Evolutionary conservation across 2,113 vertebrate genomes (phyloP).

Genomic region (Xenopus laevis): DNA sequence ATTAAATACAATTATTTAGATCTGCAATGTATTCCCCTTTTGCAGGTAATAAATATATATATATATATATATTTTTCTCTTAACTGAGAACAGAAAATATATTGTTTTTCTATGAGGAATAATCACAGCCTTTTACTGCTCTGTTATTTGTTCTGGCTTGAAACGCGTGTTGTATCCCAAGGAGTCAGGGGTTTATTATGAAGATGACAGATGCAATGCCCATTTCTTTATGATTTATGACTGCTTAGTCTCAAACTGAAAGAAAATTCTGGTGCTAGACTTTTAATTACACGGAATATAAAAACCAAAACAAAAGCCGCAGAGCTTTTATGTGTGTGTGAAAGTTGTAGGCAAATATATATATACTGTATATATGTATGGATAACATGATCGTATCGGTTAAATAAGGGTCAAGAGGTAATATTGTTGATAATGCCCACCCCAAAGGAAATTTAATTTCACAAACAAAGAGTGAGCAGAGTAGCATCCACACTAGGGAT

Average conservation of each 20-base stretch:
- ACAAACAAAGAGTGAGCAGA: too few species aligned
- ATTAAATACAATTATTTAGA: too few species aligned
- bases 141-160: background rate
- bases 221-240: constrained; percentile 8
- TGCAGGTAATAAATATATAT: too few species aligned
- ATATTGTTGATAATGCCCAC: too few species aligned
- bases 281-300: background rate
- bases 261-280: background rate
- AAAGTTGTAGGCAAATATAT: background rate
- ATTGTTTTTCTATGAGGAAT: background rate
- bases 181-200: background rate
- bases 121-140: constrained; percentile 4
- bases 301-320: background rate
- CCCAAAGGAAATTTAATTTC: too few species aligned
- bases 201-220: constrained; percentile 9
- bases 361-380: background rate
- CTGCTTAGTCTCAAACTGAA: background rate
- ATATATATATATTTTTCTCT: too few species aligned
- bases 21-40: too few species aligned
- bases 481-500: too few species aligned
- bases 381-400: background rate
- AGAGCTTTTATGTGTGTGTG: background rate
- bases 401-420: background rate
- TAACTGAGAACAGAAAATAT: too few species aligned
- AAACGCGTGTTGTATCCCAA: background rate